Conservation (phyloP, 2,113 vertebrate genomes). For the Thalassarche chlororhynchos region DNA sequence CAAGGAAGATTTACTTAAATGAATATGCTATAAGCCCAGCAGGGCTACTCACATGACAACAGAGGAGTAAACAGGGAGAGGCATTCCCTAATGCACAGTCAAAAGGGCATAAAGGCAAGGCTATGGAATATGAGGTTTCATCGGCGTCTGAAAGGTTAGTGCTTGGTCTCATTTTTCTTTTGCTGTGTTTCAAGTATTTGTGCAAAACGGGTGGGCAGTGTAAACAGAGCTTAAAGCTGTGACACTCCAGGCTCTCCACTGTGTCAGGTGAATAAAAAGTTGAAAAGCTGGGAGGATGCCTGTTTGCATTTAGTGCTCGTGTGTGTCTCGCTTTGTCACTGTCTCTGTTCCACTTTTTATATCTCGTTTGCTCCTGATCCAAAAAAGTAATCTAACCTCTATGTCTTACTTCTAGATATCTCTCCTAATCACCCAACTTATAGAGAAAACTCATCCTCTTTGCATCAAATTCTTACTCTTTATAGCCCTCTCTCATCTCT, state of each 20-base stretch:
- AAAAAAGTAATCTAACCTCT: background rate
- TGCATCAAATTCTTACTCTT: background rate
- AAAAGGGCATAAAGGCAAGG: constrained; percentile 1
- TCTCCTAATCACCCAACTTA: background rate
- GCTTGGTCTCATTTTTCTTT: background rate
- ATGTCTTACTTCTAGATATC: background rate
- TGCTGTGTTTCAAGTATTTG: background rate
- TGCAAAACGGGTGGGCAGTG: background rate
- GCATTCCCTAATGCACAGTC: constrained; percentile 54
- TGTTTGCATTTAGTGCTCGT: background rate
- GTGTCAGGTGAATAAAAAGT: background rate
- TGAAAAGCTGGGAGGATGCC: background rate
- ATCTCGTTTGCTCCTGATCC: background rate
- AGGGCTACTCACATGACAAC: background rate
- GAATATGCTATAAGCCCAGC: background rate
- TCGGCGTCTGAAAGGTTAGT: background rate
- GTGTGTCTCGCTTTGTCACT: background rate
- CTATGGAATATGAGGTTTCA: background rate
- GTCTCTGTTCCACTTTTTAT: background rate
- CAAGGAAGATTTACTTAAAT: constrained; percentile 19
- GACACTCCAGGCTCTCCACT: background rate
- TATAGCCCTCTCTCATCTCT: background rate
- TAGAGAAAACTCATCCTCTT: background rate
- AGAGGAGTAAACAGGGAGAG: constrained; percentile 13
- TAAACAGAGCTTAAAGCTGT: background rate